Conservation (phyloP, 2,888 invertebrate species). For the Chloroclysta siterata region DNA sequence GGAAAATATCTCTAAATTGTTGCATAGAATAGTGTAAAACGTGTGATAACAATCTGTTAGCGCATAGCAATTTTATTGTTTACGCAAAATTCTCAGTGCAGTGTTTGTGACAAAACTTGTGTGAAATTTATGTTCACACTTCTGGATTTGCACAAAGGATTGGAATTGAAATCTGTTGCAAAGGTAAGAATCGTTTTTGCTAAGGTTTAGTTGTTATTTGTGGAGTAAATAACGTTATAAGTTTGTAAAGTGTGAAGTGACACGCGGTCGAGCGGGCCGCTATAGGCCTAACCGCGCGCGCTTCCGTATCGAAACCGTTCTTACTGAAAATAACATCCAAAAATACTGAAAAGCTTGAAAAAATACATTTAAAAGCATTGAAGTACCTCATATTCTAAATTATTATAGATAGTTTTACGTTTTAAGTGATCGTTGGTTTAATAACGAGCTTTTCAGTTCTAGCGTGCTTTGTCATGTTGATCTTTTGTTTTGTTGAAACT, state of each 20-base stretch:
- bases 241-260: not conserved
- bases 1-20: not conserved
- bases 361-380: not conserved
- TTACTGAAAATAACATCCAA: slow-evolving; percentile 2
- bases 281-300: slow-evolving; percentile 59
- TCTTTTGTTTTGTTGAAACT: too few relatives aligned
- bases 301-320: slow-evolving; percentile 8
- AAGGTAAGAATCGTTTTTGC: slow-evolving; percentile 61
- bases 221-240: slow-evolving; percentile 43
- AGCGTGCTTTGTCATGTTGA: not conserved
- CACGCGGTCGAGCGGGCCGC: slow-evolving; percentile 17
- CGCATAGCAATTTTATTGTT: not conserved
- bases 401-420: not conserved
- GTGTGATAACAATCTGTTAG: not conserved
- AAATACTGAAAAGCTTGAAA: not conserved
- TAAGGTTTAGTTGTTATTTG: slow-evolving; percentile 26
- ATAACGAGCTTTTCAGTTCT: too few relatives aligned
- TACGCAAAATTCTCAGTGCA: slow-evolving; percentile 45
- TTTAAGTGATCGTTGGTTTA: too few relatives aligned
- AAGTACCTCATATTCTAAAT: not conserved
- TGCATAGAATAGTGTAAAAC: not conserved
- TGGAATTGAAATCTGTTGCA: slow-evolving; percentile 63
- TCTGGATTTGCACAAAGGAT: slow-evolving; percentile 70
- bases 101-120: slow-evolving; percentile 52
- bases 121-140: slow-evolving; percentile 53